Percentiles rank a stretch among this genome's conserved stretches.
These are phyloP conservation scores for Orussus abietinus DNA, from an alignment of 1,140 invertebrate species.

Conservation along the genomic window DNA sequence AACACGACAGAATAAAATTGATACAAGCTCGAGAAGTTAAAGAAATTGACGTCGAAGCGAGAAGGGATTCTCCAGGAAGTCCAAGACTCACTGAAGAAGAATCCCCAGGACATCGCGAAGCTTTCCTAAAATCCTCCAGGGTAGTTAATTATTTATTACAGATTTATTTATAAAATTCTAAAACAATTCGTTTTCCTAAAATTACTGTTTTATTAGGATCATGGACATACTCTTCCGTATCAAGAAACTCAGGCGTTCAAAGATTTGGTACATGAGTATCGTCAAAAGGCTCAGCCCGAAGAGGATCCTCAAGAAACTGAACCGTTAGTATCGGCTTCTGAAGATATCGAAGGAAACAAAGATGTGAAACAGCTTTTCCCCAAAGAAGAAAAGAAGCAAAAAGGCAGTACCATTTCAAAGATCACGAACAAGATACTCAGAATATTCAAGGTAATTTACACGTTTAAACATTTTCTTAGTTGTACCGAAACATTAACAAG, in stretches of 20 bases:
- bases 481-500: constrained; percentile 9
- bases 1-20: constrained; percentile 25
- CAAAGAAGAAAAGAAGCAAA: not conserved
- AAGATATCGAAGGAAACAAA: constrained; percentile 20
- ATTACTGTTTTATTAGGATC: not conserved
- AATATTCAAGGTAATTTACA: constrained; percentile 18
- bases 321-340: constrained; percentile 19
- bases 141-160: no score
- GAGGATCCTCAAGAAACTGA: not conserved
- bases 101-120: no score
- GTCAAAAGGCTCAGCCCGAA: constrained; percentile 2
- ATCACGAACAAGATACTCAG: constrained; percentile 10
- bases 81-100: not conserved
- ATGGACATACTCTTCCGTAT: constrained; percentile 20
- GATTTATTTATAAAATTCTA: no score
- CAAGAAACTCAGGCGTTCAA: constrained; percentile 27
- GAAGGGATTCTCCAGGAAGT: not conserved
- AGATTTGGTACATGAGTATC: constrained; percentile 24
- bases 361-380: constrained; percentile 22
- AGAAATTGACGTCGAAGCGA: constrained; percentile 4
- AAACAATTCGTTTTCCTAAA: constrained; percentile 3
- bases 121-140: no score
- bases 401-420: constrained; percentile 4
- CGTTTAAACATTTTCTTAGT: no score
- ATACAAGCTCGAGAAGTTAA: constrained; percentile 22